Evolutionary conservation across 2,113 vertebrate genomes (phyloP).

Genomic region (Toxotes jaculatrix): DNA sequence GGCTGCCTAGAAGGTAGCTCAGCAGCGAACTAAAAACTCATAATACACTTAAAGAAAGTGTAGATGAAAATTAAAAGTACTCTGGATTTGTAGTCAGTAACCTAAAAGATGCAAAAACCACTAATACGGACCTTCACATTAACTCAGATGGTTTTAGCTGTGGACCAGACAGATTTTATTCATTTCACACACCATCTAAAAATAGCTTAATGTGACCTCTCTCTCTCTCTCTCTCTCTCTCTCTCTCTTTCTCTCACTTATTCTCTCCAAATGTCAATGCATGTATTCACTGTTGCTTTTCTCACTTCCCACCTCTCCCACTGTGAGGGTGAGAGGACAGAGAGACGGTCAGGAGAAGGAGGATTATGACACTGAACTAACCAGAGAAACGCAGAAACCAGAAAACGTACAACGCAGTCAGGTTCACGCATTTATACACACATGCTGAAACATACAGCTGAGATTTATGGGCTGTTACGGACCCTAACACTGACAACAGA

Average conservation of each 20-base stretch:
- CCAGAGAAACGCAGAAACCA: too few relatives aligned
- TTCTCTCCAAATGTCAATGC: conserved; percentile 10
- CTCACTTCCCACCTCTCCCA: neutral
- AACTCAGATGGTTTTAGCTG: neutral
- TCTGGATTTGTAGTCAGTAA: neutral
- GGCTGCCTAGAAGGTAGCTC: neutral
- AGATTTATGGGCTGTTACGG: neutral
- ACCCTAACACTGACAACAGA: neutral
- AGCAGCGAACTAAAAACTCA: neutral
- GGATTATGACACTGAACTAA: neutral
- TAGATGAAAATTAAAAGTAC: neutral
- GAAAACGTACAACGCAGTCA: neutral
- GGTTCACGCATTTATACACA: neutral
- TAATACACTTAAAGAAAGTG: neutral
- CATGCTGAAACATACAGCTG: neutral
- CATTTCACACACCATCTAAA: neutral
- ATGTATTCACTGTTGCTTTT: conserved; percentile 12
- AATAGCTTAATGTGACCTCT: neutral
- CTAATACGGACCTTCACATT: conserved; percentile 1
- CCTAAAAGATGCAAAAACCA: neutral
- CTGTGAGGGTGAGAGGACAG: neutral
- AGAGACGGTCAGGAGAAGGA: neutral
- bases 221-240: neutral
- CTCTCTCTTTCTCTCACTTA: neutral
- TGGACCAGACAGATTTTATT: neutral